Percentiles rank a stretch among this genome's conserved stretches.
phyloP scores from a whole-genome alignment of 2,888 invertebrate species.

The Ophion slaviceki region DNA sequence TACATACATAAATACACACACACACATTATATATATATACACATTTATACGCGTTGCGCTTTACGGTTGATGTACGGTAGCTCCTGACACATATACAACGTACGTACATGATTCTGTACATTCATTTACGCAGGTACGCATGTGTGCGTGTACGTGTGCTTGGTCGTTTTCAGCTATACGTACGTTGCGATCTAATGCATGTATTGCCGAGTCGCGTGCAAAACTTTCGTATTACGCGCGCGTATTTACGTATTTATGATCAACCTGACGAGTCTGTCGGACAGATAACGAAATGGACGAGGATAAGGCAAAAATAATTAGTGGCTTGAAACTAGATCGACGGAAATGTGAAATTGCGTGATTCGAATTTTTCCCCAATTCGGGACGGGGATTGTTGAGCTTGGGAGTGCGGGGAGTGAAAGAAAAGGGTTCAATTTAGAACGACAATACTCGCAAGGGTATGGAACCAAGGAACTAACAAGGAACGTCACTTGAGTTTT shows the following conservation, averaged over 20 bases:
- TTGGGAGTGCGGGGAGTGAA: no score
- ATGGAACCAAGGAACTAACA: no score
- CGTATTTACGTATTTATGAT: slow-evolving; percentile 71
- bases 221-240: slow-evolving; percentile 69
- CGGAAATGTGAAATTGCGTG: no score
- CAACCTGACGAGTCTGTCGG: slow-evolving; percentile 66
- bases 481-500: no score
- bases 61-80: slow-evolving; percentile 35
- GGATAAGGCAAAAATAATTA: slow-evolving; percentile 26
- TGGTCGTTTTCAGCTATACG: not conserved
- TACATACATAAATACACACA: not conserved
- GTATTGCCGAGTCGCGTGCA: slow-evolving; percentile 66
- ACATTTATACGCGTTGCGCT: not conserved
- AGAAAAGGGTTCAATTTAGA: no score
- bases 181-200: slow-evolving; percentile 30
- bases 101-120: not conserved
- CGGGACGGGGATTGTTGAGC: no score
- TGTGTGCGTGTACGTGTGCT: slow-evolving; percentile 5
- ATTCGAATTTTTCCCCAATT: no score
- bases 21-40: not conserved
- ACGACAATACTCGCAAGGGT: no score
- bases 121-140: not conserved
- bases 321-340: no score
- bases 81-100: no score
- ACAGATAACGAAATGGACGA: slow-evolving; percentile 62